Evolutionary conservation across 2,797 vertebrate species (phyloP), one percentile per base, ranked within the genome.

Genomic region (Eulemur albifrons): DNA sequence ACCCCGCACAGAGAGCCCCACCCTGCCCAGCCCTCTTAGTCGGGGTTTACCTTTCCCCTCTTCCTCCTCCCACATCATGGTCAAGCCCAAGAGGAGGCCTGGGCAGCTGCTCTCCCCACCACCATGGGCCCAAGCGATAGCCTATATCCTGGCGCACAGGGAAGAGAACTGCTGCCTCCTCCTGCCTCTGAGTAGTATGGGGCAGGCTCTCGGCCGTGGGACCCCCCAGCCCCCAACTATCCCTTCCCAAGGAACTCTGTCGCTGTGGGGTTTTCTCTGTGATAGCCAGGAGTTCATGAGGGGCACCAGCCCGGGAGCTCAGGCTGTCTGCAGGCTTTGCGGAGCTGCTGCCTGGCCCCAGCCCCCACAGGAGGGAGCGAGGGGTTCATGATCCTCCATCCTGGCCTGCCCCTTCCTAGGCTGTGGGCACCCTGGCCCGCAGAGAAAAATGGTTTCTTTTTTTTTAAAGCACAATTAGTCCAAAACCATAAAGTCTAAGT

Each of bases 401-500:
- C 43, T 40, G 52, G 12, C 38, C 57, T 96, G 67, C 18, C 4
- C 52, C 38, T 87, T 77, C 59, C 65, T 59, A 77, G 20, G 85
- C 50, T 50, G 8, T 48, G n/a, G 35, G 38, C 5, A 59, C 32
- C 13, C 48, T 43, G 40, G 61, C 35, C 32, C 4, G 80, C 11
- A 18, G 32, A 87, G 88, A 35, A 93, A 92, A 87, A 81, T 40
- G 15, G 14, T 50, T 92, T 93, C 23, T 63, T 95, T 93, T 77
- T 59, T 77, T 73, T 70, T 54, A 92, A 92, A 86, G 59, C 40
- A 81, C 88, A 93, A 88, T 97, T 96, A 93, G 52, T 88, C n/a
- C 83, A 63, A 80, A 97, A 94, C 48, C 94, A 70, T 59, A 84
- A 90, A 88, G 32, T 86, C 67, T 93, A 95, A 93, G 70, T 90